Evolutionary conservation across 2,113 vertebrate species (phyloP).

Genomic region (Ondatra zibethicus): DNA sequence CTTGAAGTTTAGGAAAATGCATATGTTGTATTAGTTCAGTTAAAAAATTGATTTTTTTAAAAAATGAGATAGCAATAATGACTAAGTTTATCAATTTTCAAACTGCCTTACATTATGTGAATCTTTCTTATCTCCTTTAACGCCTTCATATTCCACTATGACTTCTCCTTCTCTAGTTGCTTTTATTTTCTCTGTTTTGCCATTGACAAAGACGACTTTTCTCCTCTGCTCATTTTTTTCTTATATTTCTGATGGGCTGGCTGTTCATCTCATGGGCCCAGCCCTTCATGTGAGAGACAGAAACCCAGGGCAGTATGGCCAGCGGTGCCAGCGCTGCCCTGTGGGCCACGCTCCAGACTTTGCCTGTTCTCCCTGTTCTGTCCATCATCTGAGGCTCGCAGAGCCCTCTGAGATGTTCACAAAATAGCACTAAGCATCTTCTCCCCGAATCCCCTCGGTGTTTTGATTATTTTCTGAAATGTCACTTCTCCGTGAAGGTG

Average conservation of each 20-base stretch:
- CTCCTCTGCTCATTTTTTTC: neutral
- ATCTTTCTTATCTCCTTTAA: neutral
- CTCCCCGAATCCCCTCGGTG: neutral
- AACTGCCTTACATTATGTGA: neutral
- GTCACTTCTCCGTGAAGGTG: neutral
- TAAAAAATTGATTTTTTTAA: constrained; percentile 18
- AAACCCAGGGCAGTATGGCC: neutral
- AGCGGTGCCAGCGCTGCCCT: neutral
- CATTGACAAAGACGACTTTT: neutral
- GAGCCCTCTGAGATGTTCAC: neutral
- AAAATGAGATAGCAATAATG: neutral
- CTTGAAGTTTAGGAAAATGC: constrained; percentile 35
- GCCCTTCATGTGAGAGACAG: neutral
- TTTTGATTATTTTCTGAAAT: neutral
- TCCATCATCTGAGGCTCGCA: neutral
- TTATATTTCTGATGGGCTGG: neutral
- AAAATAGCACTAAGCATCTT: neutral
- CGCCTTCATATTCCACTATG: neutral
- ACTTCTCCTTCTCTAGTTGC: neutral
- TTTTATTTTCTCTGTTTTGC: neutral
- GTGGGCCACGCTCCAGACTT: neutral
- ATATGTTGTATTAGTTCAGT: neutral
- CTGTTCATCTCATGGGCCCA: neutral
- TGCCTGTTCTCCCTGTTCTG: neutral
- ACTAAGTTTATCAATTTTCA: neutral